A percentile compares a stretch with the other conserved stretches of the same genome.
Evolutionary conservation across 1,140 invertebrate genomes (phyloP).

Genomic region (Drosophila malerkotliana): DNA sequence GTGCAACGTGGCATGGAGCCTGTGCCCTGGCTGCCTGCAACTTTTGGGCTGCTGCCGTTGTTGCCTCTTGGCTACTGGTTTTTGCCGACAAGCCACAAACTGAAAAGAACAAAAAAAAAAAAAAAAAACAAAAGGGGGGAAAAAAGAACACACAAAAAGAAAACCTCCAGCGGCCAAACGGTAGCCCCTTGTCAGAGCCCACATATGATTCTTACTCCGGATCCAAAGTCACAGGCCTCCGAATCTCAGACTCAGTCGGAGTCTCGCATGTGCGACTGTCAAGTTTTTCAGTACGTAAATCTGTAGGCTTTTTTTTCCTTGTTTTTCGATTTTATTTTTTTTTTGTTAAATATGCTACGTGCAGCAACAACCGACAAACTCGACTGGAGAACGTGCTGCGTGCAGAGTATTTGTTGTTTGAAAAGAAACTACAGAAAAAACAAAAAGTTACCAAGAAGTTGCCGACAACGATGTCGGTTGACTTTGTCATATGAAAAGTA

Average conservation of each 20-base stretch:
- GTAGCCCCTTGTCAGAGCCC: conserved; percentile 69
- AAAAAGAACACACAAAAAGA: conserved; percentile 40
- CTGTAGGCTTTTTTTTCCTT: conserved; percentile 48
- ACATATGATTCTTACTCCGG: conserved; percentile 33
- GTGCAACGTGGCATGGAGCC: conserved; percentile 71
- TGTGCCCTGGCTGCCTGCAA: conserved; percentile 28
- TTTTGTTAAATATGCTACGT: conserved; percentile 76
- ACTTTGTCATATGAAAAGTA: conserved; percentile 81
- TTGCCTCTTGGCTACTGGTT: conserved; percentile 73
- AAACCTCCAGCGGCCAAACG: conserved; percentile 56
- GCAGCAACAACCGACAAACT: conserved; percentile 55
- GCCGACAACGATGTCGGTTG: conserved; percentile 72
- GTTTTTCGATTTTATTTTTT: conserved; percentile 20
- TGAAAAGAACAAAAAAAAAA: conserved; percentile 25
- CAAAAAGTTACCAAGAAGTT: conserved; percentile 73
- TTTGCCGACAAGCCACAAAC: conserved; percentile 61
- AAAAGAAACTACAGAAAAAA: conserved; percentile 36
- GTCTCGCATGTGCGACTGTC: conserved; percentile 48
- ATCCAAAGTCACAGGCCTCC: neutral
- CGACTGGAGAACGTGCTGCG: conserved; percentile 67
- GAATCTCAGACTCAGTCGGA: conserved; percentile 19
- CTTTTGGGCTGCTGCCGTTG: conserved; percentile 47
- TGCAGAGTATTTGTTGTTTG: conserved; percentile 72
- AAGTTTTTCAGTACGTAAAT: conserved; percentile 71
- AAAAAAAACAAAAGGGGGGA: neutral